Base-by-base conservation (phyloP, 1,140 invertebrate species). In the Sesamia nonagrioides region DNA sequence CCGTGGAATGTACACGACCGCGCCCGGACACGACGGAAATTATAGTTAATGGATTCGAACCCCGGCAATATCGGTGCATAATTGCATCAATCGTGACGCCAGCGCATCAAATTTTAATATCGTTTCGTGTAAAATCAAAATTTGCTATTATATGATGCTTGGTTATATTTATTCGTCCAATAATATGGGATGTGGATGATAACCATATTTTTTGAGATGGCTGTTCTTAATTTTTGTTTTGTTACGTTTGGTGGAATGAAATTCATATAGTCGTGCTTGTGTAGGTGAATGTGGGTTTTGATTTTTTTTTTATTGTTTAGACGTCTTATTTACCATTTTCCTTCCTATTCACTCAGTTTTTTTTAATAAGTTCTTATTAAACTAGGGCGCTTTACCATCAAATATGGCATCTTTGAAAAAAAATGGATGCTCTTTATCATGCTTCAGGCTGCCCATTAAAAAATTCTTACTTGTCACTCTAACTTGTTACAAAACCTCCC, bases 61-160 rank as follows among this genome's bases (percentile, higher is more conserved):
- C 84, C 72, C 77, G 50, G 79, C 84, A 82, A 89, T 88, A 88
- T 88, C 79, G 86, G 80, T 85, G 84, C 86, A 84, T 89, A 89
- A 89, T 88, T 89, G 83, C 84, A 89, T 88, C 82, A 89, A 56
- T 54, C 50, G 56, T 37, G 58, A 63, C 68, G 73, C 48, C 73
- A 42, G 71, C 21, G 68, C 77, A 81, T 80, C 80, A 71, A 77
- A 82, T 77, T 80, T 82, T 82, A 84, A 80, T 79, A 77, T 75
- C 45, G 48, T 73, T 72, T 69, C 66, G 18, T 66, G 21, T 71
- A 74, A 74, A 74, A 74, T 74, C 54, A 56, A 69, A 69, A 69
- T 69, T 69, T 69, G 66, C 66, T 42, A 69, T 69, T 18, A 69
- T 48, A 69, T 13, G 37, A 33, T 13, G 66, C 21, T 17, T 11